Evolutionary conservation across 2,113 vertebrate species (phyloP).

Genomic region (Dryoscopus gambensis): DNA sequence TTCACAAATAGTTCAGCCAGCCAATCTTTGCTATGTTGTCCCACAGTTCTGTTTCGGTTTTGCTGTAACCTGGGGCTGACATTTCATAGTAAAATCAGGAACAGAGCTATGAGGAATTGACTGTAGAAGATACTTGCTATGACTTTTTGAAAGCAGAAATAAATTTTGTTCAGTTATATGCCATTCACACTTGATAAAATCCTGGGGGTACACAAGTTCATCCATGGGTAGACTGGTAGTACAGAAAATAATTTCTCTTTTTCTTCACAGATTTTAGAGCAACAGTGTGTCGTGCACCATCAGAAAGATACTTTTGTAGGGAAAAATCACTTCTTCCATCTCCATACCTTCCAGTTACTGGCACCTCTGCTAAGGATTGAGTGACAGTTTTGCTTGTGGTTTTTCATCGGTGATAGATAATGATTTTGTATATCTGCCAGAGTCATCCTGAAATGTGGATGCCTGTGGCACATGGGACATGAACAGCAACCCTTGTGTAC

Average conservation of each 20-base stretch:
- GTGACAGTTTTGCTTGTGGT: neutral
- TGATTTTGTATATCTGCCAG: neutral
- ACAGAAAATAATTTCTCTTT: neutral
- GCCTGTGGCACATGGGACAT: accelerated
- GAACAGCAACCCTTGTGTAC: neutral
- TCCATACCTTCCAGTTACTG: neutral
- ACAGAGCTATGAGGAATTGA: neutral
- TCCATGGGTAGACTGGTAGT: neutral
- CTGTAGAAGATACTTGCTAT: neutral
- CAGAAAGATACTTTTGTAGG: neutral
- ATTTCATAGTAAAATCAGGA: neutral
- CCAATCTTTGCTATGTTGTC: neutral
- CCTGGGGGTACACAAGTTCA: neutral
- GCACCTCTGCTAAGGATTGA: neutral
- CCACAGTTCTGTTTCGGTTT: neutral
- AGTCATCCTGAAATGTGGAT: neutral
- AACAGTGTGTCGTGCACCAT: neutral
- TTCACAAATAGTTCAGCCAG: conserved; percentile 17
- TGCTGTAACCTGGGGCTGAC: neutral
- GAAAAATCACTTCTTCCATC: neutral
- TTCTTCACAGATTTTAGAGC: neutral
- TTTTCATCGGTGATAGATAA: neutral
- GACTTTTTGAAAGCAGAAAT: neutral
- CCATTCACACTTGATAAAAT: neutral
- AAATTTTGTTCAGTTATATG: neutral